Evolutionary conservation across 1,140 invertebrate genomes (phyloP), one percentile per base, ranked within the genome.

Genomic region (Megathymus violae): DNA sequence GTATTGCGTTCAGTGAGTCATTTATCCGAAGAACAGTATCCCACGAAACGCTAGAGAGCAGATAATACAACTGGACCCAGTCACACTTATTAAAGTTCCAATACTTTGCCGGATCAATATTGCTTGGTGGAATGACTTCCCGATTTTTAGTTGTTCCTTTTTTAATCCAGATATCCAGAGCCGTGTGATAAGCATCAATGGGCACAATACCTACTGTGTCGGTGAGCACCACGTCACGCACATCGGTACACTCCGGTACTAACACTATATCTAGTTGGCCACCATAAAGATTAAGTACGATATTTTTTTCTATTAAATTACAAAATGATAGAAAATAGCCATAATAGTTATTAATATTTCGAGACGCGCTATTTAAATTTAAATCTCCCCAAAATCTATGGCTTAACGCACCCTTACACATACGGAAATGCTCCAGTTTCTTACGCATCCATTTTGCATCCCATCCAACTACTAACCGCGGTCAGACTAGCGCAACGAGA

Each of bases 71-170:
- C 6, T 47, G 17, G 4, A 43, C 56, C 3, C 22, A 61, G 31
- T 61, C 58, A 14, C 58, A 60, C 10, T 60, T 60, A 0, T 16
- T 40, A 25, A 58, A 58, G n/a, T 60, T 60, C 31, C 34, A 50
- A n/a, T 61, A 34, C 6, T 36, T 48, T 13, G 1, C n/a, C 6
- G 16, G 44, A 16, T 61, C 36, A 4, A 59, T 46, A 5, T 61
- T 36, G 9, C 31, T 17, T 9, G 44, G 17, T 50, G 41, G 22
- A 13, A 48, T 40, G 10, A 15, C 11, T 13, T 61, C 19, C 6
- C 44, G 14, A 11, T 47, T 15, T 15, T 41, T 10, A 27, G 11
- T 36, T 10, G 17, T 0, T 36, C 47, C 14, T 1, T 22, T 22
- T 7, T 17, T 41, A 3, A 61, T 2, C 34, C 14, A n/a, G 7